Base-by-base conservation (phyloP, 2,113 vertebrate genomes). In the Thryonomys swinderianus region DNA sequence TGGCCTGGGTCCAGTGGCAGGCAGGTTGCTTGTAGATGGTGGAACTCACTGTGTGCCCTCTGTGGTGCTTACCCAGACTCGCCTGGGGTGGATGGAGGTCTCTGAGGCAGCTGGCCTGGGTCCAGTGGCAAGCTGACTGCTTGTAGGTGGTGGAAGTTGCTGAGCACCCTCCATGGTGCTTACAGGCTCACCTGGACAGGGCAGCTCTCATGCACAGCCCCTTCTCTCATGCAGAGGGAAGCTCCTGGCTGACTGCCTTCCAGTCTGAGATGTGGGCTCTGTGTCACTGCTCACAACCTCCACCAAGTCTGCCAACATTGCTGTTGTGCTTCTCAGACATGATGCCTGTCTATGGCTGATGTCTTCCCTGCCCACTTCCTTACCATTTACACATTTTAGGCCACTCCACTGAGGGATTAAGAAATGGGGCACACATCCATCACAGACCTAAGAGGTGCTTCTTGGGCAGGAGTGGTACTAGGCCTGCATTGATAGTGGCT, bases 141-240 rank as follows among this genome's bases (percentile, higher is more conserved):
- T n/a, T n/a, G n/a, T n/a, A n/a, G n/a, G n/a, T n/a, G n/a, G n/a
- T n/a, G n/a, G n/a, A n/a, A n/a, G n/a, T n/a, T n/a, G n/a, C n/a
- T n/a, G n/a, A n/a, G n/a, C n/a, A n/a, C n/a, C n/a, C n/a, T n/a
- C n/a, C n/a, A n/a, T n/a, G n/a, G n/a, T n/a, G n/a, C n/a, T n/a
- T n/a, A n/a, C n/a, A n/a, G 42, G 9, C 76, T 73, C 14, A 69
- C 62, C 37, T 78, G 76, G 48, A 53, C 20, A 59, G 30, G 13
- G 53, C 21, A 81, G 30, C 82, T 80, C 53, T 88, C 27, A 51
- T 3, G 86, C 25, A 74, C 10, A 1, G 45, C 13, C 55, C n/a
- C 34, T 91, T 93, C 13, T 27, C 84, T 90, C 57, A n/a, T 73
- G 55, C 20, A 48, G 79, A 91, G 90, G 59, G 57, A 61, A 73